A percentile compares a stretch with the other conserved stretches of the same genome.
These are phyloP conservation scores for Tetrax tetrax DNA, from an alignment of 2,113 vertebrate species.

Conservation along the genomic window DNA sequence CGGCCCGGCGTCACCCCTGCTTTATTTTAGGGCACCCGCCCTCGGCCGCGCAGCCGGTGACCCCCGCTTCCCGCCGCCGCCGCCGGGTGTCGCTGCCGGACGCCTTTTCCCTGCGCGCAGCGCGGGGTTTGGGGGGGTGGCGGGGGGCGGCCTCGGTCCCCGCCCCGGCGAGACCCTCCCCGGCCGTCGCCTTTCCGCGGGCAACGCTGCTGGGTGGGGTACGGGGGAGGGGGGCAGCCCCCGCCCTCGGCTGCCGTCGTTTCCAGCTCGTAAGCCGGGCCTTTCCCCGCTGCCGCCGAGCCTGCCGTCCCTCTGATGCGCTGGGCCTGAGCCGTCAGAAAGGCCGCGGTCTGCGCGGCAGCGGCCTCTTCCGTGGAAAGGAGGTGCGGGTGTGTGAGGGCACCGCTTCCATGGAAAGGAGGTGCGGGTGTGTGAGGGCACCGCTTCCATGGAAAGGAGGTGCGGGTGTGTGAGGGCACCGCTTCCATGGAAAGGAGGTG, in stretches of 20 bases:
- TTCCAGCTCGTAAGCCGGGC: accelerated
- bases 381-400: no score
- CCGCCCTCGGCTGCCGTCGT: accelerated
- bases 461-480: accelerated
- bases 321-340: accelerated
- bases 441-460: accelerated
- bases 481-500: accelerated
- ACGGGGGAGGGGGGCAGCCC: no score
- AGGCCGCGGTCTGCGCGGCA: accelerated
- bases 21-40: accelerated
- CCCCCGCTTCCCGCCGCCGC: not conserved
- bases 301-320: accelerated
- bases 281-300: accelerated
- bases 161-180: no score
- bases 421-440: not conserved
- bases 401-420: accelerated
- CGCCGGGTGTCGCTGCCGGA: constrained; percentile 29
- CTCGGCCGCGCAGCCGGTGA: no score
- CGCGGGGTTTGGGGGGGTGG: no score
- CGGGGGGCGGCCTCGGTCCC: no score
- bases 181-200: no score
- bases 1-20: accelerated
- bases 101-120: not conserved
- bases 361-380: accelerated
- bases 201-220: no score